Conservation (phyloP, 2,113 vertebrate species). For the Cephalopholis sonnerati region DNA sequence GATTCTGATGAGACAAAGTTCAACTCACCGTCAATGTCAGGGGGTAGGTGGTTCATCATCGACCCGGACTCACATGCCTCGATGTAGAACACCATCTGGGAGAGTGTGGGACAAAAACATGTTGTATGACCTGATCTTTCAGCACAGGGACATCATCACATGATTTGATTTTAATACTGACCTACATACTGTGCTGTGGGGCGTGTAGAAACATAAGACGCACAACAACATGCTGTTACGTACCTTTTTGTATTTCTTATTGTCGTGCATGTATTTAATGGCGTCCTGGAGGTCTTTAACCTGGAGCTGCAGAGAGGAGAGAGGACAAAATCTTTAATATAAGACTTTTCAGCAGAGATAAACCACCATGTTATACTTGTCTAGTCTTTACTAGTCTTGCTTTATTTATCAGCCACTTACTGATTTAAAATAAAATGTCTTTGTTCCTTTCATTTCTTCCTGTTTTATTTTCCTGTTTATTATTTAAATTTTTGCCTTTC, state of each 20-base stretch:
- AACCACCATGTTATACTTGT: not conserved
- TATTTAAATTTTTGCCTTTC: too few relatives aligned
- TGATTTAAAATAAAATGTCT: not conserved
- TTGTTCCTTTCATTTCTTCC: too few relatives aligned
- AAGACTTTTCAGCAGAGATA: not conserved
- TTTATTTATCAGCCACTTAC: not conserved
- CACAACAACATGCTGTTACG: not conserved
- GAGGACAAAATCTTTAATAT: not conserved
- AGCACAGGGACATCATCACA: not conserved
- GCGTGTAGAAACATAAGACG: not conserved
- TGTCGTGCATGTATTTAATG: slow-evolving; percentile 90
- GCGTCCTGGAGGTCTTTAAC: slow-evolving; percentile 89
- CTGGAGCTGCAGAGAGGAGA: slow-evolving; percentile 85
- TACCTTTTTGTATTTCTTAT: slow-evolving; percentile 91
- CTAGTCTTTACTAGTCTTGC: not conserved
- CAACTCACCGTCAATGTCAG: slow-evolving; percentile 91
- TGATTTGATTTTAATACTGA: not conserved
- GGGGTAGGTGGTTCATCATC: slow-evolving; percentile 93
- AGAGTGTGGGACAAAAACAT: slow-evolving; percentile 15
- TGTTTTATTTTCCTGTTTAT: too few relatives aligned
- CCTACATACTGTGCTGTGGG: not conserved
- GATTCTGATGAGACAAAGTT: not conserved
- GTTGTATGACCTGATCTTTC: not conserved
- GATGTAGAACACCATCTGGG: slow-evolving; percentile 97
- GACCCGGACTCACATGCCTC: slow-evolving; percentile 99